Percentiles rank a stretch among this genome's conserved stretches.
phyloP scores from a whole-genome alignment of 2,888 invertebrate genomes.

The Eledone cirrhosa region DNA sequence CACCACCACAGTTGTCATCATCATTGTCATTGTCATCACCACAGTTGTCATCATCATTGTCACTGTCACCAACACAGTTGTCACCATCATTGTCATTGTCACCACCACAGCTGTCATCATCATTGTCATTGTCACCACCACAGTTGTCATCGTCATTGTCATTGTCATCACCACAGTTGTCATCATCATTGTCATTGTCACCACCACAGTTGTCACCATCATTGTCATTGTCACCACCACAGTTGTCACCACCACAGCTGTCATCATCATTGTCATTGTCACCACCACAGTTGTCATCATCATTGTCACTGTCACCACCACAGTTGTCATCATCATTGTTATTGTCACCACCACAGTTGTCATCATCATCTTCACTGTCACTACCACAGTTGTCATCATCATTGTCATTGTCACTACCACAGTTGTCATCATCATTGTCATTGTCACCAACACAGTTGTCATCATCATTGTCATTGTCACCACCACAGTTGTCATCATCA shows the following conservation, averaged over 20 bases:
- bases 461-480: background rate
- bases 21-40: no score
- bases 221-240: background rate
- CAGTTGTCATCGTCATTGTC: no score
- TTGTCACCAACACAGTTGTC: no score
- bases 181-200: background rate
- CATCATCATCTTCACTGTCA: background rate
- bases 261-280: background rate
- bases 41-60: no score
- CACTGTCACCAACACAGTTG: no score
- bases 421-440: background rate
- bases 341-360: background rate
- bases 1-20: no score
- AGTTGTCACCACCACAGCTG: background rate
- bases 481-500: background rate
- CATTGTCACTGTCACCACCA: background rate
- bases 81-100: no score
- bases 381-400: background rate
- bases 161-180: no score
- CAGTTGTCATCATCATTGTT: background rate
- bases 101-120: no score
- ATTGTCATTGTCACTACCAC: background rate
- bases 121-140: no score
- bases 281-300: background rate
- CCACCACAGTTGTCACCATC: no score